These are phyloP conservation scores for Coelopa pilipes DNA, from an alignment of 2,888 invertebrate genomes.

Conservation along the genomic window DNA sequence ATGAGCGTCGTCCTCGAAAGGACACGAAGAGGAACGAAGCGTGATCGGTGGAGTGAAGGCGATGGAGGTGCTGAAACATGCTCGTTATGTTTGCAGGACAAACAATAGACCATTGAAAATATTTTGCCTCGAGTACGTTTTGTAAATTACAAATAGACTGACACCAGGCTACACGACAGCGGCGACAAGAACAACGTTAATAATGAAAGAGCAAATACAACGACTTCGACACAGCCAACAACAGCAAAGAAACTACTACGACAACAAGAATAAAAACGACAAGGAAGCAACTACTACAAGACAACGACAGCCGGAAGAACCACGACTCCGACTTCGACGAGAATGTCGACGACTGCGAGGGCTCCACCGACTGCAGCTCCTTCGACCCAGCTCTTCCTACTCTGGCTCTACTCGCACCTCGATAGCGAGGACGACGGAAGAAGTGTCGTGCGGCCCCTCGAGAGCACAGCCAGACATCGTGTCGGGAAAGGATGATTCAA, in stretches of 20 bases:
- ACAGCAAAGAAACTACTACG: not conserved
- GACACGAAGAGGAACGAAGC: not conserved
- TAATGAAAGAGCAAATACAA: no score
- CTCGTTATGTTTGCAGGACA: conserved; percentile 25
- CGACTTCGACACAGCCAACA: conserved; percentile 1
- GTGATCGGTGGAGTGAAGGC: not conserved
- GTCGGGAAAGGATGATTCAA: no score
- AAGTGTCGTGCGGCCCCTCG: not conserved
- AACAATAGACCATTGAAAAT: conserved; percentile 30
- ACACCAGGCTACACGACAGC: not conserved
- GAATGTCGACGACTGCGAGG: no score
- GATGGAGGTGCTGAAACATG: not conserved
- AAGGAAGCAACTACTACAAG: not conserved
- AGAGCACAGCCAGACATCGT: not conserved
- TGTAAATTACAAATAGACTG: conserved; percentile 22
- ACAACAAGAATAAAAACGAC: not conserved
- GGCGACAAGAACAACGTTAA: conserved; percentile 17
- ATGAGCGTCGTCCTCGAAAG: not conserved
- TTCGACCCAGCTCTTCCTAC: no score
- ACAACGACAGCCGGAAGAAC: no score
- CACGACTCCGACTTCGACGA: no score
- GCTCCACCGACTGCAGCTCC: no score
- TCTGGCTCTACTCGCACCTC: no score
- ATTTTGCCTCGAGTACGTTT: conserved; percentile 30
- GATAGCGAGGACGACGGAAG: not conserved